Base-by-base conservation (phyloP, 2,113 vertebrate species). In the Kryptolebias marmoratus region DNA sequence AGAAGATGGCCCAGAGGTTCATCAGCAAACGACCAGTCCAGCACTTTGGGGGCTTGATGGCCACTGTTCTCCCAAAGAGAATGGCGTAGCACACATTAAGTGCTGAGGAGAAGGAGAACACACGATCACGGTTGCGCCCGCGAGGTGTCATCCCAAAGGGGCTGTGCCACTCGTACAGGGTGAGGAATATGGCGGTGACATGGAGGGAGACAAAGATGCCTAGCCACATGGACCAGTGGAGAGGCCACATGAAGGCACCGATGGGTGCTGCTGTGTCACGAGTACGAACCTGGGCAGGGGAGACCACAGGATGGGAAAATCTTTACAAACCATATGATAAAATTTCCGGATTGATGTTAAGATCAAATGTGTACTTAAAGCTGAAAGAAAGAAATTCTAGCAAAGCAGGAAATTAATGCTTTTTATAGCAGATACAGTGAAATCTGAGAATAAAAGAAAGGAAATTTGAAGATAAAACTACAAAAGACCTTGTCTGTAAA, bases 1-100 rank as follows among this genome's bases (percentile, higher is more conserved):
- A 99, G 92, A 99, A 99, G 77, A 99, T 97, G 80, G 98, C 97
- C 97, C 97, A 99, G 22, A 99, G 96, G 88, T 98, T 98, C 98
- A 99, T 98, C 75, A 99, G 95, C 77, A 99, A 95, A 22, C 98
- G 95, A 0, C 97, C 97, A 0, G 98, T 97, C 93, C 96, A 96
- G 82, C 97, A 99, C 85, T 98, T 98, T 49, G 98, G 97, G 0
- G 96, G 96, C 93, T 98, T 98, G 90, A 97, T 98, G 90, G 96
- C 96, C 1, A 96, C 96, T 0, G 95, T 97, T 81, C 96, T 95
- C 3, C 97, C 96, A 0, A 98, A 99, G 54, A 98, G 95, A 69
- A 98, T 98, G 67, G 97, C 96, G 0, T 99, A 99, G 93, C 97
- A 99, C 8, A 99, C 95, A 73, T 95, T 98, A 87, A 99, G 96